phyloP scores from a whole-genome alignment of 2,113 vertebrate species.

The Ailurus styani region DNA sequence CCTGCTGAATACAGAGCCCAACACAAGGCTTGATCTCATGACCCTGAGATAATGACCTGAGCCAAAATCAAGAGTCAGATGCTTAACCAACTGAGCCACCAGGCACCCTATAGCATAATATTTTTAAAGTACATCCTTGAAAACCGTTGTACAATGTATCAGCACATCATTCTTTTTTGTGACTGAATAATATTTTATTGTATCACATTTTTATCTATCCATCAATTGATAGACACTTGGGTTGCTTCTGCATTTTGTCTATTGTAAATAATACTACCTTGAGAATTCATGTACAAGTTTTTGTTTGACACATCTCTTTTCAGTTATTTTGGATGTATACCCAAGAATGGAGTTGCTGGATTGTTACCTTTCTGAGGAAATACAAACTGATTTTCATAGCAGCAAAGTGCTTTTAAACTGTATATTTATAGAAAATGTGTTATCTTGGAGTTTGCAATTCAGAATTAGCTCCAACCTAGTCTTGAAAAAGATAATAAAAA shows the following conservation, averaged over 20 bases:
- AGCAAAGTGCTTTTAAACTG: not conserved
- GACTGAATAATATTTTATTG: not conserved
- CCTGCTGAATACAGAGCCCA: too few relatives aligned
- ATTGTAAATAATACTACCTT: not conserved
- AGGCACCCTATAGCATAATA: too few relatives aligned
- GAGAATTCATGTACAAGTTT: not conserved
- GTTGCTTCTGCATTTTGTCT: not conserved
- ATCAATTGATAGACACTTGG: not conserved
- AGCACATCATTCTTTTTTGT: not conserved
- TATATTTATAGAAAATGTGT: not conserved
- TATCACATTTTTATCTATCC: not conserved
- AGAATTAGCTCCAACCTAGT: not conserved
- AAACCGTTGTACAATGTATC: not conserved
- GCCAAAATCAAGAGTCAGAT: too few relatives aligned
- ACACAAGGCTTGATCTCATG: too few relatives aligned
- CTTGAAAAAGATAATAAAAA: not conserved
- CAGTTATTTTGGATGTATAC: not conserved
- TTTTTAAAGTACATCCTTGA: not conserved
- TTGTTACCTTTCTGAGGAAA: not conserved
- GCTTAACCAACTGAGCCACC: too few relatives aligned
- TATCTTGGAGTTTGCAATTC: not conserved
- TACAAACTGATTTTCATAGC: not conserved
- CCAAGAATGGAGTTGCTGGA: not conserved
- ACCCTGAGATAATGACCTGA: too few relatives aligned
- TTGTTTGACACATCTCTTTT: not conserved